Conservation (phyloP, 1,140 invertebrate genomes). For the Ceratosolen fusciceps region DNA sequence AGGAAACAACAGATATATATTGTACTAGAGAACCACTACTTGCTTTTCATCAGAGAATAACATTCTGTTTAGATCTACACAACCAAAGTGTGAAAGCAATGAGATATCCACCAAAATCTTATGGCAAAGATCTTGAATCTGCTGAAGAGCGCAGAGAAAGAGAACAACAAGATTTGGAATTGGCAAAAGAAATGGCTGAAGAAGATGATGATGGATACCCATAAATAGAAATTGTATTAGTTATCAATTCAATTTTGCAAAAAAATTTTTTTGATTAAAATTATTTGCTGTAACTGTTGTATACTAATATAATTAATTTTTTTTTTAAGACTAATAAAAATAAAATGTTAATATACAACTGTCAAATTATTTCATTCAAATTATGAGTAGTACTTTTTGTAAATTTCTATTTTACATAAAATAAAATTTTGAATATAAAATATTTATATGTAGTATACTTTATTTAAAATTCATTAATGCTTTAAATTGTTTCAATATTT, state of each 20-base stretch:
- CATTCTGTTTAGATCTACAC: constrained; percentile 97
- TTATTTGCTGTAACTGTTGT: constrained; percentile 43
- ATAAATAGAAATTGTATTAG: constrained; percentile 58
- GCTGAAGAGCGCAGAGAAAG: constrained; percentile 96
- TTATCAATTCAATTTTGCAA: neutral
- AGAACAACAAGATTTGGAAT: constrained; percentile 97
- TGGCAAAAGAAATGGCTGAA: constrained; percentile 99
- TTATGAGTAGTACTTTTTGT: no score
- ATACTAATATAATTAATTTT: constrained; percentile 43
- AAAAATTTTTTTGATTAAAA: constrained; percentile 40
- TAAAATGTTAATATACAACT: constrained; percentile 44
- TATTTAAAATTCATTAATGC: no score
- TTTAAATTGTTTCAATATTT: no score
- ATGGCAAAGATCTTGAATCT: constrained; percentile 97
- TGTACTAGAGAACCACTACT: constrained; percentile 96
- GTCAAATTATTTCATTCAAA: no score
- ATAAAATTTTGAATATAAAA: no score
- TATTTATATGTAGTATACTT: no score
- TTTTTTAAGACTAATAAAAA: constrained; percentile 42
- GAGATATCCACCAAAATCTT: constrained; percentile 98
- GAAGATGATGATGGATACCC: constrained; percentile 96
- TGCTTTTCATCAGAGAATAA: constrained; percentile 98
- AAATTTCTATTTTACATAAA: no score
- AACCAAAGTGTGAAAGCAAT: constrained; percentile 99
- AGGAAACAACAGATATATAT: constrained; percentile 97